A percentile compares a stretch with the other conserved stretches of the same genome.
Evolutionary conservation across 2,797 vertebrate genomes (phyloP).

Genomic region (Acrossocheilus fasciatus): DNA sequence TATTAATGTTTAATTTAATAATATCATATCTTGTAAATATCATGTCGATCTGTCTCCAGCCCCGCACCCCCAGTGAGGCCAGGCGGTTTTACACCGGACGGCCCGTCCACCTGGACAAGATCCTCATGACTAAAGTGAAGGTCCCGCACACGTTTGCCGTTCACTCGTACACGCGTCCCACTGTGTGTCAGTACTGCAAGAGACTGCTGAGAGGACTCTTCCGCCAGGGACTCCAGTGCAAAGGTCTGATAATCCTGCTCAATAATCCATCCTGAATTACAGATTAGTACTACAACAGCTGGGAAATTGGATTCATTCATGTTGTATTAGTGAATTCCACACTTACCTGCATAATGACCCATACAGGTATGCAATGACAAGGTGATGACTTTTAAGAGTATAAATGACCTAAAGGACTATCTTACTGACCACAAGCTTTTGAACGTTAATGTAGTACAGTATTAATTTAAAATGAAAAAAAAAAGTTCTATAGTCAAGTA

Average conservation of each 20-base stretch:
- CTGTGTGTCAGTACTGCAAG: constrained; percentile 93
- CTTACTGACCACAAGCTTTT: background rate
- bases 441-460: background rate
- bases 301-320: background rate
- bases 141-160: constrained; percentile 93
- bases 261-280: background rate
- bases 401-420: background rate
- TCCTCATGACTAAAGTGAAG: constrained; percentile 91
- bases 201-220: constrained; percentile 90
- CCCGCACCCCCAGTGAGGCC: constrained; percentile 80
- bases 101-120: constrained; percentile 91
- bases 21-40: background rate
- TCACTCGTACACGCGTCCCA: constrained; percentile 92
- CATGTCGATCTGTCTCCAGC: constrained; percentile 61
- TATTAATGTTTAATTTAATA: background rate
- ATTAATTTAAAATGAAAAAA: too few species aligned
- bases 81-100: constrained; percentile 86
- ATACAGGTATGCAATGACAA: background rate
- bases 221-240: constrained; percentile 93
- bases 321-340: background rate
- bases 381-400: background rate
- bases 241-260: constrained; percentile 77
- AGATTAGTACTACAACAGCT: background rate
- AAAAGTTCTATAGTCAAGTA: background rate
- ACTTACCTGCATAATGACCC: background rate